Evolutionary conservation across 2,797 vertebrate genomes (phyloP), one percentile per base, ranked within the genome.

Genomic region (Fistularia tabacaria): DNA sequence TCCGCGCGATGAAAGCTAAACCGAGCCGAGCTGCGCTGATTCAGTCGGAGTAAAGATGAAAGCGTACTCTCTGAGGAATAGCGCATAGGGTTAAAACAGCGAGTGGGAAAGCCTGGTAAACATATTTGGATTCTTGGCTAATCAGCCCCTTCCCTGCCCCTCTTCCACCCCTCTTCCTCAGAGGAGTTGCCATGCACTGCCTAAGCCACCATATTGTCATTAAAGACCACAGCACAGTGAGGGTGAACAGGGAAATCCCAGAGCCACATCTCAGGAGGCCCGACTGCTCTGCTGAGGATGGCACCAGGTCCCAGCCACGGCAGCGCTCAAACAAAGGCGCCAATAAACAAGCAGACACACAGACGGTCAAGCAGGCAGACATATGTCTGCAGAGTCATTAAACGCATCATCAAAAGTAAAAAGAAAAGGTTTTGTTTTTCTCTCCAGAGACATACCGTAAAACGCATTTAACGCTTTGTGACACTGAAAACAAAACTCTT

Each of bases 191-290:
- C 71, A 25, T 25, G 25, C 25, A 69, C 73, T 81, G 85, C 76
- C 82, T 70, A 76, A 66, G 86, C 82, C 85, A 90, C 87, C 90
- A 90, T 90, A 91, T 90, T 90, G 89, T 90, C 83, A 90, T 91
- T 89, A 90, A 88, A 87, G 82, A 84, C 69, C 83, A 64, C 59
- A 69, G 80, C 79, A 80, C 70, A 69, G 75, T 64, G 51, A 81
- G 83, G 82, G 86, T 85, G 67, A 59, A 44, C 52, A 73, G 73
- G 66, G 85, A 86, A 80, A 74, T 86, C 79, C 76, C 66, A 73
- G 80, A 42, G 83, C 75, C 69, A 75, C 66, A 70, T 88, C 87
- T 87, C 87, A 64, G 77, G 86, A 79, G 87, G 81, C 69, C 69
- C 51, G 11, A 46, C 57, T 46, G 60, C 62, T 73, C 78, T 59